phyloP scores from a whole-genome alignment of 2,113 vertebrate genomes.

The Cephalopterus ornatus region DNA sequence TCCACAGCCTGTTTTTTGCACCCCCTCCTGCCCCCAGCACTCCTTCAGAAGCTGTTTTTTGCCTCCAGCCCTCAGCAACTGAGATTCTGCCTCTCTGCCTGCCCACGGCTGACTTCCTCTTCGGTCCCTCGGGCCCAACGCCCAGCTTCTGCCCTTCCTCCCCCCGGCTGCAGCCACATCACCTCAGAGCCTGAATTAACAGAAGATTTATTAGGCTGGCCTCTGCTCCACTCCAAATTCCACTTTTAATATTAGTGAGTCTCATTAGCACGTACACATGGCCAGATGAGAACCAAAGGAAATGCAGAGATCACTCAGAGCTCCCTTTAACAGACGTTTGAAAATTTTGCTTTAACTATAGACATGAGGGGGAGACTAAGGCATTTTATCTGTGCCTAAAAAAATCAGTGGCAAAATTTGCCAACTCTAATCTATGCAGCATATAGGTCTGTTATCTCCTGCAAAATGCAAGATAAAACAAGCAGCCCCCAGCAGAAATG shows the following conservation, averaged over 20 bases:
- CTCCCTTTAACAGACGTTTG: not conserved
- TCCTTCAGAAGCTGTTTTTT: not conserved
- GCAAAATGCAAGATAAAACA: constrained; percentile 23
- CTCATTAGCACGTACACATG: not conserved
- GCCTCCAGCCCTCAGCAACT: not conserved
- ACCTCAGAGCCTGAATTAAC: not conserved
- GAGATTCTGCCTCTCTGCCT: not conserved
- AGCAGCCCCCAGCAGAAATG: constrained; percentile 1
- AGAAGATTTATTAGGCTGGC: constrained; percentile 24
- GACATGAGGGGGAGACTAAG: not conserved
- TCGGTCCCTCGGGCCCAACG: not conserved
- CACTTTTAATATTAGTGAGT: not conserved
- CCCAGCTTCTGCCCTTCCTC: not conserved
- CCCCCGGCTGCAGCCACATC: not conserved
- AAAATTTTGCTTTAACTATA: not conserved
- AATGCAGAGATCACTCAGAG: not conserved
- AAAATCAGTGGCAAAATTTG: constrained; percentile 26
- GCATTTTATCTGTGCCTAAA: constrained; percentile 37
- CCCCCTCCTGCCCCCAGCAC: not conserved
- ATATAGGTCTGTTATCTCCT: constrained; percentile 32
- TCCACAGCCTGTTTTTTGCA: not conserved
- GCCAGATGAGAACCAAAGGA: not conserved
- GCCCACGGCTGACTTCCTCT: not conserved
- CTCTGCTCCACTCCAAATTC: not conserved
- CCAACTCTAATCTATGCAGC: not conserved